These are phyloP conservation scores for Bruchidius siliquastri DNA, from an alignment of 2,888 invertebrate species.

Conservation along the genomic window DNA sequence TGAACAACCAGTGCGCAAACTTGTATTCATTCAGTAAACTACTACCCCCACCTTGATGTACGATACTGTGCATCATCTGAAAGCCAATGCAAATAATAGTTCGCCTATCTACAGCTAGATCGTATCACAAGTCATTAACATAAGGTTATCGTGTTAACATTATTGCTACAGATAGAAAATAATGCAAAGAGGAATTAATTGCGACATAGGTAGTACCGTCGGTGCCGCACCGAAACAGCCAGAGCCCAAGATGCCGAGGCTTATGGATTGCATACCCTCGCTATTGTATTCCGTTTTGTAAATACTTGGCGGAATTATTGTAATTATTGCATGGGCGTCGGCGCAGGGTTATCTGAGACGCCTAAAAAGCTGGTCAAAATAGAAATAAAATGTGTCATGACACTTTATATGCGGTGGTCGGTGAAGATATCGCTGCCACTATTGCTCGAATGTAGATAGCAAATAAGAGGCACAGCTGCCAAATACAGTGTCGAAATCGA, in stretches of 20 bases:
- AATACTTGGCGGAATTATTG: slow-evolving; percentile 8
- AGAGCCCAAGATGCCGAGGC: not conserved
- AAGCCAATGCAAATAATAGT: slow-evolving; percentile 8
- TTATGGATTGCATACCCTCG: slow-evolving; percentile 26
- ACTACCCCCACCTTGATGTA: not conserved
- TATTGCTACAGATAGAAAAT: slow-evolving; percentile 25
- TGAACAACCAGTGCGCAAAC: no score
- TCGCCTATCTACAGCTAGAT: slow-evolving; percentile 23
- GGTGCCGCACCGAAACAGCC: not conserved
- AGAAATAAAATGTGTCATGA: no score
- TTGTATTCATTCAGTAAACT: no score
- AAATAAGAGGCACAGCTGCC: no score
- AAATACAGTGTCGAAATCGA: no score
- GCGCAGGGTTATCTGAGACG: no score
- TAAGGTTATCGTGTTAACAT: slow-evolving; percentile 37
- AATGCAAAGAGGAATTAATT: slow-evolving; percentile 34
- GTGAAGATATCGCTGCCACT: no score
- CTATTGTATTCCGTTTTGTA: slow-evolving; percentile 25
- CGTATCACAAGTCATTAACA: slow-evolving; percentile 33
- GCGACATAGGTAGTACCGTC: slow-evolving; percentile 26
- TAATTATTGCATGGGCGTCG: not conserved
- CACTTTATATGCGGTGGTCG: no score
- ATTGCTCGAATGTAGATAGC: no score
- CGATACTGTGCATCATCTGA: not conserved
- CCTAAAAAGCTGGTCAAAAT: no score